Conservation (phyloP, 2,797 vertebrate genomes). For the Hirundo rustica region DNA sequence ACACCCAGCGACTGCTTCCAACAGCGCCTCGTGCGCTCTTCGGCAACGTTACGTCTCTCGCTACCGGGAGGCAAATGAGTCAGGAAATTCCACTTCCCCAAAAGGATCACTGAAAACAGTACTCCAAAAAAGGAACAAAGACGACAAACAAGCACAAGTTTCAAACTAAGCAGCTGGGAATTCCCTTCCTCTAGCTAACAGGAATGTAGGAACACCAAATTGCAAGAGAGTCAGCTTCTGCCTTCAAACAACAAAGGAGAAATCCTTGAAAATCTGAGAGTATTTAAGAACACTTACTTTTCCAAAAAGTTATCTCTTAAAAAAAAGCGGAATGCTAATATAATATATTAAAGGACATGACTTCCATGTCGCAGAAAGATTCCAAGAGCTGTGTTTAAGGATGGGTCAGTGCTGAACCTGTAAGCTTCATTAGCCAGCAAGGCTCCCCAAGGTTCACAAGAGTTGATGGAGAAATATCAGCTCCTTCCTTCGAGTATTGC, state of each 20-base stretch:
- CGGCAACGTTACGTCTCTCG: accelerated
- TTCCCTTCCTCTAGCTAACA: neutral
- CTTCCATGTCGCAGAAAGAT: neutral
- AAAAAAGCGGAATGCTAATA: neutral
- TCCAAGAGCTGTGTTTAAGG: neutral
- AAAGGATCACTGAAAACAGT: neutral
- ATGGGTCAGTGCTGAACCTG: neutral
- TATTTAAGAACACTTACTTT: neutral
- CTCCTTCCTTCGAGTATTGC: neutral
- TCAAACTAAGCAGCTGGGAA: neutral
- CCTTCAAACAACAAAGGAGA: neutral
- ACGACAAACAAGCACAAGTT: neutral
- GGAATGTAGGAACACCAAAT: neutral
- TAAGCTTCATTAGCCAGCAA: neutral
- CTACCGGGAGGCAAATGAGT: neutral
- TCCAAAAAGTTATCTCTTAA: neutral
- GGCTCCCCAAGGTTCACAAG: neutral
- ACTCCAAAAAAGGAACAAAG: neutral
- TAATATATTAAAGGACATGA: neutral
- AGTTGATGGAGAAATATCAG: neutral
- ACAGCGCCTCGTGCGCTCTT: accelerated
- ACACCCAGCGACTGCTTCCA: neutral
- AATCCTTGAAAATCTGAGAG: neutral
- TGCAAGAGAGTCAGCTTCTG: neutral
- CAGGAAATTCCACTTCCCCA: neutral